Evolutionary conservation across 2,113 vertebrate species (phyloP).

Genomic region (Axis porcinus): DNA sequence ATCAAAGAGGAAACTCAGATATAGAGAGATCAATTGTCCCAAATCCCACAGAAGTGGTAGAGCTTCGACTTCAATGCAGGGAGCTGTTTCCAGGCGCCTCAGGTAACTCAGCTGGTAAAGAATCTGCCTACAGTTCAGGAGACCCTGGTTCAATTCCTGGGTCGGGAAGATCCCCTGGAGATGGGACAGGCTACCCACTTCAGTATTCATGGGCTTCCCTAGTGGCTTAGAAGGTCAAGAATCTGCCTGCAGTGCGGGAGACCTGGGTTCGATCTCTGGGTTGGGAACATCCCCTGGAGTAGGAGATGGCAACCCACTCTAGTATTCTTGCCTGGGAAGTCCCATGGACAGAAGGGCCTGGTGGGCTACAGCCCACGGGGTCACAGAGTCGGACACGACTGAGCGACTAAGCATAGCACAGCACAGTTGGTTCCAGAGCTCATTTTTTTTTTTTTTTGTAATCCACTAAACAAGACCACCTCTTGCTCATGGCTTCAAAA

Average conservation of each 20-base stretch:
- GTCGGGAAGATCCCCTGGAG: not conserved
- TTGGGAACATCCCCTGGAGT: not conserved
- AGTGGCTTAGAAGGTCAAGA: not conserved
- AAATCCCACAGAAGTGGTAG: not conserved
- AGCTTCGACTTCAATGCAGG: not conserved
- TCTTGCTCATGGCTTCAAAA: not conserved
- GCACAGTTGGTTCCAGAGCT: not conserved
- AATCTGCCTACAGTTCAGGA: not conserved
- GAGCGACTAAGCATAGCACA: not conserved
- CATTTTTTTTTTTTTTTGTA: not conserved
- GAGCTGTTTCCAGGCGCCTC: not conserved
- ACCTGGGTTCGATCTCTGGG: not conserved
- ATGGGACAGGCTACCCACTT: not conserved
- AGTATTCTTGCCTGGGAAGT: not conserved
- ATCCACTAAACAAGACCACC: not conserved
- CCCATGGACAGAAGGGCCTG: not conserved
- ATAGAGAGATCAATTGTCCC: not conserved
- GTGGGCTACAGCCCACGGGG: not conserved
- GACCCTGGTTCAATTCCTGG: not conserved
- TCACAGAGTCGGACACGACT: not conserved
- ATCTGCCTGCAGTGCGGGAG: not conserved
- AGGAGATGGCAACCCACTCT: not conserved
- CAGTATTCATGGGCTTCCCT: not conserved
- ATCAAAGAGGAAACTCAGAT: not conserved
- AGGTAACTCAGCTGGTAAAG: not conserved